phyloP scores from a whole-genome alignment of 2,888 invertebrate genomes.

The Drosophila nr. medialis region DNA sequence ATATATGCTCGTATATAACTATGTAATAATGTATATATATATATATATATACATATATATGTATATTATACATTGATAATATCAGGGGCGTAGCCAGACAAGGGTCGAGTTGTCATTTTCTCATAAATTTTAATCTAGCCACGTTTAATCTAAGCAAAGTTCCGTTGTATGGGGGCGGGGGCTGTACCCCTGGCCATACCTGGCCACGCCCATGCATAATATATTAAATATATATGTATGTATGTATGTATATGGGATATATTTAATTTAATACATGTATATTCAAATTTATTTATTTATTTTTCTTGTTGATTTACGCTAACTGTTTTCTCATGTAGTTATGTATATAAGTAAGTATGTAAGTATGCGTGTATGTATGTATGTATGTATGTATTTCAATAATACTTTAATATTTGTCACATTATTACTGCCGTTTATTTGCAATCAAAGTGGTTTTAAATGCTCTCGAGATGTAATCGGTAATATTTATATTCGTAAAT shows the following conservation, averaged over 20 bases:
- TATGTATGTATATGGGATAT: conserved; percentile 40
- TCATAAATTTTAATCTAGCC: background rate
- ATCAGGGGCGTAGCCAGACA: conserved; percentile 1
- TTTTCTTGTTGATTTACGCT: conserved; percentile 28
- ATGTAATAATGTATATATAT: conserved; percentile 37
- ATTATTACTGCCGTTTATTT: conserved; percentile 6
- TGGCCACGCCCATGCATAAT: conserved; percentile 15
- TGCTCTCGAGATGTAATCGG: conserved; percentile 13
- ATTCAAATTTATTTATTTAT: conserved; percentile 11
- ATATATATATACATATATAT: conserved; percentile 28
- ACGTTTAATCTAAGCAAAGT: background rate
- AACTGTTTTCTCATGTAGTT: conserved; percentile 10
- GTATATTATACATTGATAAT: conserved; percentile 11
- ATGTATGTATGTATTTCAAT: conserved; percentile 15
- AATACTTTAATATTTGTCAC: conserved; percentile 23
- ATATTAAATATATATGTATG: conserved; percentile 17
- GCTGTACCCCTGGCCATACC: background rate
- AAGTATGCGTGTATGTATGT: conserved; percentile 1
- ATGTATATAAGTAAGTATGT: background rate
- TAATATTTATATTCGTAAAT: conserved; percentile 16
- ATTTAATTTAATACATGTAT: conserved; percentile 60
- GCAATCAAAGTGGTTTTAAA: conserved; percentile 26
- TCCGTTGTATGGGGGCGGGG: background rate
- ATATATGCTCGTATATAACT: conserved; percentile 50
- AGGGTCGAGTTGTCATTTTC: background rate